Conservation (phyloP, 2,888 invertebrate species). For the Abrostola triplasia region DNA sequence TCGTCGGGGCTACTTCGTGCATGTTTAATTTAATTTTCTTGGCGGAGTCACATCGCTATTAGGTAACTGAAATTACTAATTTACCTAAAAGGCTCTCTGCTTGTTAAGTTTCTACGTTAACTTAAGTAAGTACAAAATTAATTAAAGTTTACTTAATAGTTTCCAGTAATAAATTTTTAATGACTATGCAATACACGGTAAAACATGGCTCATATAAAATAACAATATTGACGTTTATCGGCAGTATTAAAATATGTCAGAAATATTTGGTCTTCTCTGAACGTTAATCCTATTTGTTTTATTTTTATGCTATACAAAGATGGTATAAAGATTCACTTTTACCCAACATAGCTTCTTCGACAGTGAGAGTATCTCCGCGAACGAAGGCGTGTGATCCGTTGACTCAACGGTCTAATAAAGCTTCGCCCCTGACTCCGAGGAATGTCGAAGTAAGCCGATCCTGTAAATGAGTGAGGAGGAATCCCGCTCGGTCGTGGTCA, state of each 20-base stretch:
- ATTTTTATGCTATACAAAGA: constrained; percentile 6
- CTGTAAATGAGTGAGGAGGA: constrained; percentile 76
- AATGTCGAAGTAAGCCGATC: constrained; percentile 81
- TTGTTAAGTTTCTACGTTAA: constrained; percentile 26
- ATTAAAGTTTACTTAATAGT: constrained; percentile 16
- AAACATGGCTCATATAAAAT: no score
- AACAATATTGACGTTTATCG: no score
- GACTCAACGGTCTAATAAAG: constrained; percentile 72
- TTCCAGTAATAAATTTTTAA: no score
- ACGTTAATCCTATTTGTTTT: neutral
- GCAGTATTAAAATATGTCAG: no score
- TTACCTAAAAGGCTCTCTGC: constrained; percentile 53
- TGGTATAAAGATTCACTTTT: constrained; percentile 18
- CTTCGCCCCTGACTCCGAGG: constrained; percentile 68
- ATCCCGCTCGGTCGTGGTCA: constrained; percentile 75
- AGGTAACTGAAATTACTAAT: constrained; percentile 65
- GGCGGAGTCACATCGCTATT: constrained; percentile 65
- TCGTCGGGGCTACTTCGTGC: constrained; percentile 80
- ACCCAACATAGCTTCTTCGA: constrained; percentile 22
- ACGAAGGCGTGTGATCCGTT: constrained; percentile 55
- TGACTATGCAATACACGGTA: no score
- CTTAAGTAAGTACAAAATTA: constrained; percentile 16
- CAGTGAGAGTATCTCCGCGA: constrained; percentile 48
- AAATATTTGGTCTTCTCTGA: neutral
- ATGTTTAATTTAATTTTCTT: constrained; percentile 82